These are phyloP conservation scores for Nipponacmea schrenckii DNA, from an alignment of 2,888 invertebrate species.

Conservation along the genomic window DNA sequence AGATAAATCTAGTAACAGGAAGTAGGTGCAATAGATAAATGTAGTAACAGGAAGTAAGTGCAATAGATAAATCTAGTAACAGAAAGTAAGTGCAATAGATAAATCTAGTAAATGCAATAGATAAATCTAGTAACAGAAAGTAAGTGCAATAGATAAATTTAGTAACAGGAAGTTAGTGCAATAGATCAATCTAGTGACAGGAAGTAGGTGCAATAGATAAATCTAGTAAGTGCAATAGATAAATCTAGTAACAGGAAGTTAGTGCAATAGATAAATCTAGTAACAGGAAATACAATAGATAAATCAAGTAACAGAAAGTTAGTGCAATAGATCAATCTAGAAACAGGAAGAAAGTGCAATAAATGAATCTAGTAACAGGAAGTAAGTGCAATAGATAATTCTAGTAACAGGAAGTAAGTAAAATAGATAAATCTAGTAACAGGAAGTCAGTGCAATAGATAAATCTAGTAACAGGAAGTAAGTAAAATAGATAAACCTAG, in stretches of 20 bases:
- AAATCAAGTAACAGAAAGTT: constrained; percentile 6
- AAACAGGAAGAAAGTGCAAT: constrained; percentile 5
- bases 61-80: background rate
- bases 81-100: too few species aligned
- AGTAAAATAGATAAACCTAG: background rate
- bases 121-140: too few species aligned
- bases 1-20: too few species aligned
- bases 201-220: background rate
- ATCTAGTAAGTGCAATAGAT: background rate
- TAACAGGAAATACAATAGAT: too few species aligned
- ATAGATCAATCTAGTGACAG: too few species aligned
- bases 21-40: too few species aligned
- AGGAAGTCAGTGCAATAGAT: background rate
- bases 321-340: background rate
- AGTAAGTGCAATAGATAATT: background rate
- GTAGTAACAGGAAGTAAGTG: too few species aligned
- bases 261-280: background rate
- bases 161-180: too few species aligned
- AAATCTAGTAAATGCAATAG: too few species aligned
- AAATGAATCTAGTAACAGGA: constrained; percentile 3
- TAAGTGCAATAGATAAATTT: too few species aligned
- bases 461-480: too few species aligned
- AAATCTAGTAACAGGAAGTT: constrained; percentile 9
- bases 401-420: too few species aligned
- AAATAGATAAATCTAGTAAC: background rate